Evolutionary conservation across 2,113 vertebrate genomes (phyloP).

Genomic region (Rhea pennata): DNA sequence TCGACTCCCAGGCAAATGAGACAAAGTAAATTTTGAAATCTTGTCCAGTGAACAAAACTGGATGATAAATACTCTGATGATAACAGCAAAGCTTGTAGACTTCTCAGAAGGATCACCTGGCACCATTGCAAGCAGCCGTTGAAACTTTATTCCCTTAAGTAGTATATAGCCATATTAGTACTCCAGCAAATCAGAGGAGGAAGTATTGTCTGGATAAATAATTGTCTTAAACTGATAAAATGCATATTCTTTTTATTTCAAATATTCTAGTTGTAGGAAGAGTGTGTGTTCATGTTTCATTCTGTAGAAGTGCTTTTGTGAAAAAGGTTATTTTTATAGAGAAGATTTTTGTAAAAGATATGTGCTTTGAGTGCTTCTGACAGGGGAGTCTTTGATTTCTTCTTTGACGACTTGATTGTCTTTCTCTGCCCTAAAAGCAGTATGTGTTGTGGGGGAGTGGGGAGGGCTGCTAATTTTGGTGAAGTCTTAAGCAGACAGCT

Average conservation of each 20-base stretch:
- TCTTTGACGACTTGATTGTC: neutral
- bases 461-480: neutral
- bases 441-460: rapidly evolving
- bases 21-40: neutral
- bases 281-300: neutral
- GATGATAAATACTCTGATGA: neutral
- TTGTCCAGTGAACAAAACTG: neutral
- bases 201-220: neutral
- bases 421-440: neutral
- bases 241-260: neutral
- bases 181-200: neutral
- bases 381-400: neutral
- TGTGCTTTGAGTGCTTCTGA: neutral
- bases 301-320: neutral
- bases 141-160: neutral
- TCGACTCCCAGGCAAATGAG: neutral
- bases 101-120: neutral
- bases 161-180: neutral
- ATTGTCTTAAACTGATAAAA: neutral
- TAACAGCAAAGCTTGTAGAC: neutral
- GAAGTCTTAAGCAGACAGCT: neutral
- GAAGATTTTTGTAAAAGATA: neutral
- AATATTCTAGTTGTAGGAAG: neutral
- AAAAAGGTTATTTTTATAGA: neutral
- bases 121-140: neutral